A percentile compares a stretch with the other conserved stretches of the same genome.
These are phyloP conservation scores for Drosophila monieri DNA, from an alignment of 2,888 invertebrate genomes.

Conservation along the genomic window DNA sequence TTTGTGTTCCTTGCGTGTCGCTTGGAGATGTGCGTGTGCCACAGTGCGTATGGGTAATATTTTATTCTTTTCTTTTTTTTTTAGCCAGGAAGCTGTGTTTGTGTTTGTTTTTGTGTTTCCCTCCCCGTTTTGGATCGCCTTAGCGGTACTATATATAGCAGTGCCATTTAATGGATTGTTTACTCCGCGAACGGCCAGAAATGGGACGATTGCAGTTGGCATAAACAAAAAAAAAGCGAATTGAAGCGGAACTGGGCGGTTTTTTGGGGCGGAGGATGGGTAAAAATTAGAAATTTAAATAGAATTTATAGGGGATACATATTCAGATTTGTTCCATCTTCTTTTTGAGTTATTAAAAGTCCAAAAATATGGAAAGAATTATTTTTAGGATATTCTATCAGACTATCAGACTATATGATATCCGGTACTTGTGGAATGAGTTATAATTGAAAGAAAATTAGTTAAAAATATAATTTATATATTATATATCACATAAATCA, in stretches of 20 bases:
- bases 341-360: too few species aligned
- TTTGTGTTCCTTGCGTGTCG: not conserved
- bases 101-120: not conserved
- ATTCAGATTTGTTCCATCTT: too few species aligned
- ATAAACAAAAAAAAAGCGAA: constrained; percentile 21
- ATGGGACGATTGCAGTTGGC: constrained; percentile 23
- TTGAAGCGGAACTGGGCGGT: constrained; percentile 6
- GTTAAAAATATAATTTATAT: too few species aligned
- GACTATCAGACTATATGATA: not conserved
- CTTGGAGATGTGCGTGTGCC: constrained; percentile 23
- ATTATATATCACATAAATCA: too few species aligned
- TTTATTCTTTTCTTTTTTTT: not conserved
- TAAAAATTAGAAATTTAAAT: not conserved
- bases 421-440: not conserved
- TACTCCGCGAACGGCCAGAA: constrained; percentile 16
- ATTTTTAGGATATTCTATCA: not conserved
- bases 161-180: constrained; percentile 40
- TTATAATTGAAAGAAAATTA: not conserved
- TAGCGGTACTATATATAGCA: constrained; percentile 32
- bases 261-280: not conserved
- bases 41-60: constrained; percentile 35
- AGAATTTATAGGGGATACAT: too few species aligned
- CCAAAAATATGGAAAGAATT: not conserved
- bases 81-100: constrained; percentile 12
- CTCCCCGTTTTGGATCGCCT: not conserved